Conservation (phyloP, 2,888 invertebrate species). For the Nineta flava region DNA sequence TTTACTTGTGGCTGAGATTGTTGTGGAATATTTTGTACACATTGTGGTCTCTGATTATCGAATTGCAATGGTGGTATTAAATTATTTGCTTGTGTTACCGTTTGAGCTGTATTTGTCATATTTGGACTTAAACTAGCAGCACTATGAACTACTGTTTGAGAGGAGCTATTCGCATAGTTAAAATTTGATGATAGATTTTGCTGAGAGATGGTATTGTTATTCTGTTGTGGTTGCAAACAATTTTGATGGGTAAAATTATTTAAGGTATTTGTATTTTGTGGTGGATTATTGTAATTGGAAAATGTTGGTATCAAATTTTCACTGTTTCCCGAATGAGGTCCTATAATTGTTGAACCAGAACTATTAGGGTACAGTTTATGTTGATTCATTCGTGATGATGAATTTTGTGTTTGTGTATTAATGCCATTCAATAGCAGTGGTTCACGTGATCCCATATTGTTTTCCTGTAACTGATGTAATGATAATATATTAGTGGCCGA, state of each 20-base stretch:
- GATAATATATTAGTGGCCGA: no score
- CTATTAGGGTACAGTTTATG: no score
- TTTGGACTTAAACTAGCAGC: neutral
- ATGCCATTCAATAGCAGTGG: no score
- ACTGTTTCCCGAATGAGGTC: no score
- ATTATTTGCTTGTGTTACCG: neutral
- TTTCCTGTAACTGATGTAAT: no score
- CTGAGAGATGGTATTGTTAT: neutral
- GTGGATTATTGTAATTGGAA: no score
- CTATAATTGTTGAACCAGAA: no score
- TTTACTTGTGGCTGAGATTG: constrained; percentile 19
- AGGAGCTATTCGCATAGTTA: neutral
- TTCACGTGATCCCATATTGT: no score
- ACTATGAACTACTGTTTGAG: neutral
- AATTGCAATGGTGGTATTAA: constrained; percentile 1
- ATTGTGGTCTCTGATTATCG: constrained; percentile 8
- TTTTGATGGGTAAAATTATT: neutral
- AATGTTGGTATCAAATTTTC: no score
- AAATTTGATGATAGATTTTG: constrained; percentile 1
- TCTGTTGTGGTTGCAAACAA: neutral
- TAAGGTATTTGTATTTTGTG: neutral
- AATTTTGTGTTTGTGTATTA: no score
- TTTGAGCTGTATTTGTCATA: neutral
- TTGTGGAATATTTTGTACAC: constrained; percentile 18
- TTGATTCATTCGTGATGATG: no score